Percentiles rank a stretch among this genome's conserved stretches.
Conservation (phyloP, 2,888 invertebrate species). For the Heliconius ethilla region DNA sequence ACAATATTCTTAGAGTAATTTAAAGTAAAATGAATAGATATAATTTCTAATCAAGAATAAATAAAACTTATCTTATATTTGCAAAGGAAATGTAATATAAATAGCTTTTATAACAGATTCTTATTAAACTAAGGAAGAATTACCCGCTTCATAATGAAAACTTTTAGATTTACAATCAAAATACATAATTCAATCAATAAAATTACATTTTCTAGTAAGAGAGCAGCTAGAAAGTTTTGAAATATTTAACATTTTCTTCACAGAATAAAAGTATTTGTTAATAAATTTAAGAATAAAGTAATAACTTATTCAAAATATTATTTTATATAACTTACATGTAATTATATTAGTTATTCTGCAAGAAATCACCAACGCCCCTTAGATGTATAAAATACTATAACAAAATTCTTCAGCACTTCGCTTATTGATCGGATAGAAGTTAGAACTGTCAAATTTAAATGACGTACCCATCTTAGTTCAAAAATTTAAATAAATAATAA, state of each 20-base stretch:
- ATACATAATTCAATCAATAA: conserved; percentile 14
- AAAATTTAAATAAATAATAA: background rate
- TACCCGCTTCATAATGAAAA: background rate
- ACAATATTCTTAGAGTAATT: too few relatives aligned
- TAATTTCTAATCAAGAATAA: background rate
- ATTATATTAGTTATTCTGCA: background rate
- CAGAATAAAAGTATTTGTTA: background rate
- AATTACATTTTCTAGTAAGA: conserved; percentile 6
- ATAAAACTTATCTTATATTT: background rate
- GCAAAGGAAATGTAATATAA: background rate
- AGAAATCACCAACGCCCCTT: conserved; percentile 23
- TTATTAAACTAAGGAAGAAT: background rate
- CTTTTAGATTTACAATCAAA: background rate
- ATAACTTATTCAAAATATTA: background rate
- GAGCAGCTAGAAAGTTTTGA: conserved; percentile 11
- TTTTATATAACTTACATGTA: conserved; percentile 3
- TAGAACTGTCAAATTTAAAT: conserved; percentile 26
- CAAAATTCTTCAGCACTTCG: background rate
- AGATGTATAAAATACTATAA: conserved; percentile 10
- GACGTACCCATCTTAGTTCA: conserved; percentile 1
- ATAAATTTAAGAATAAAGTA: background rate
- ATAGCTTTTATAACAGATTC: background rate
- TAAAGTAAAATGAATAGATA: background rate
- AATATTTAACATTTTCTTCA: background rate
- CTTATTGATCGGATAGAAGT: conserved; percentile 25